These are phyloP conservation scores for Drosophila sp. DNA, from an alignment of 1,140 invertebrate genomes.

Conservation along the genomic window DNA sequence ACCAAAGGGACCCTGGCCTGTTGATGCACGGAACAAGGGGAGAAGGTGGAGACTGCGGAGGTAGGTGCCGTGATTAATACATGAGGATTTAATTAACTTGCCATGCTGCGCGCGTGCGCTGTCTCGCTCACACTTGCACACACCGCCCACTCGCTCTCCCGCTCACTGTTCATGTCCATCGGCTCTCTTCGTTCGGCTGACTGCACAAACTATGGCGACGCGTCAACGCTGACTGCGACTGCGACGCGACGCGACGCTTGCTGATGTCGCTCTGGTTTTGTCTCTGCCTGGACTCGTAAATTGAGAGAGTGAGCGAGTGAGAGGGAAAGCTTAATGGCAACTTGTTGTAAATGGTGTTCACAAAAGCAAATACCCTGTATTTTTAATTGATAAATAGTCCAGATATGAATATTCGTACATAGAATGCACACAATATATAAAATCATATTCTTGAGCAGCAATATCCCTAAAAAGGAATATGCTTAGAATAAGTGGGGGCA, in stretches of 20 bases:
- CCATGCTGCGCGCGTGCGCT: constrained; percentile 57
- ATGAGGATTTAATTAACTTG: constrained; percentile 84
- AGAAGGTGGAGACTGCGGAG: not conserved
- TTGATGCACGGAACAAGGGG: not conserved
- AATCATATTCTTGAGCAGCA: not conserved
- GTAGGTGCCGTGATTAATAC: constrained; percentile 82
- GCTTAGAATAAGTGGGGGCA: not conserved
- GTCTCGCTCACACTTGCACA: constrained; percentile 57
- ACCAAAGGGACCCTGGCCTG: not conserved
- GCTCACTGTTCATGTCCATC: constrained; percentile 11
- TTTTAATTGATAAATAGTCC: constrained; percentile 46
- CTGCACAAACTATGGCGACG: constrained; percentile 74
- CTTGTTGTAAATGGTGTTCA: constrained; percentile 56
- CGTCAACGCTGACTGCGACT: constrained; percentile 35
- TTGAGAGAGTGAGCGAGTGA: constrained; percentile 21
- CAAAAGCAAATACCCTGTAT: constrained; percentile 46
- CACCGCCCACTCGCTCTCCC: constrained; percentile 17
- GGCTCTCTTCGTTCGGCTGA: constrained; percentile 32
- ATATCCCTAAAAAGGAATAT: no score
- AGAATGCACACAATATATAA: no score
- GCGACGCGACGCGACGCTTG: constrained; percentile 36
- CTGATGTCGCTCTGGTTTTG: constrained; percentile 2
- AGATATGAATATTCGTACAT: no score
- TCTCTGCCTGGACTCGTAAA: constrained; percentile 1
- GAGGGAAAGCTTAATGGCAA: constrained; percentile 31